These are phyloP conservation scores for Verasper variegatus DNA, from an alignment of 2,113 vertebrate species.

Conservation along the genomic window DNA sequence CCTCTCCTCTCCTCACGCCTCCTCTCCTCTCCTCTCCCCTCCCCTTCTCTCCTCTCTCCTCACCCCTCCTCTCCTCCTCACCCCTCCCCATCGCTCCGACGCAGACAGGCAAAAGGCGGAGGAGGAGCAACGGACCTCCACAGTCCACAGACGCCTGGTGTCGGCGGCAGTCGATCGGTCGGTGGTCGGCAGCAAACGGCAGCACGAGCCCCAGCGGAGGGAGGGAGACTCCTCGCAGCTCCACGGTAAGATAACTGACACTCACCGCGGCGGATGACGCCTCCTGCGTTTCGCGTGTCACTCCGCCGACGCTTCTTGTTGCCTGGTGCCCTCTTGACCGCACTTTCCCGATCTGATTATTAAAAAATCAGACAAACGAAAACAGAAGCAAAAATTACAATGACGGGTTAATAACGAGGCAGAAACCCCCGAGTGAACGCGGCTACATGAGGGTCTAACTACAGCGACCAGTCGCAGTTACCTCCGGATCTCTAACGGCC, in stretches of 20 bases:
- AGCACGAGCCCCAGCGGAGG: constrained; percentile 12
- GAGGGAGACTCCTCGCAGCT: constrained; percentile 9
- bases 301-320: neutral
- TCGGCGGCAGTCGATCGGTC: constrained; percentile 22
- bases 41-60: neutral
- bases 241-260: constrained; percentile 61
- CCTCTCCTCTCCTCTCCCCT: neutral
- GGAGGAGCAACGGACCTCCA: constrained; percentile 62
- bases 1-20: neutral
- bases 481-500: neutral
- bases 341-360: neutral
- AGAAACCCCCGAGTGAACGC: neutral
- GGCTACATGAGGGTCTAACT: constrained; percentile 32
- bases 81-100: constrained; percentile 17
- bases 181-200: constrained; percentile 26
- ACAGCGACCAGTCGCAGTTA: constrained; percentile 22
- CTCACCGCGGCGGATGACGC: neutral
- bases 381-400: neutral
- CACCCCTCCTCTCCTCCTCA: neutral
- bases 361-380: neutral
- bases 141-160: constrained; percentile 49
- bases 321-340: neutral
- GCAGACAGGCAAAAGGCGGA: constrained; percentile 70
- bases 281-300: neutral
- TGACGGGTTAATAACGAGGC: neutral